Conservation (phyloP, 2,888 invertebrate species). For the Chorisops tibialis region DNA sequence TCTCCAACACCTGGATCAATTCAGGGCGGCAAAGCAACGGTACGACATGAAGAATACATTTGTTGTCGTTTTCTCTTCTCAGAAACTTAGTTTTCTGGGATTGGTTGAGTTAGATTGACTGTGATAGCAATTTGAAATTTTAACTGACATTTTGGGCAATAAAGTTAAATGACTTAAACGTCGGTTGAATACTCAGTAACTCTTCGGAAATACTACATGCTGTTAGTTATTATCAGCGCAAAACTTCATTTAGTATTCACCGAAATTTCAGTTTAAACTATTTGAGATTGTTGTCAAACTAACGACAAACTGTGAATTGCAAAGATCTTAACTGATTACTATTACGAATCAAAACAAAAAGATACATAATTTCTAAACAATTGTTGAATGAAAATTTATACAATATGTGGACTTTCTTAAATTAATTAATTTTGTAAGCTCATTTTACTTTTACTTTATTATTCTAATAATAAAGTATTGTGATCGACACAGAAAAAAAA, state of each 20-base stretch:
- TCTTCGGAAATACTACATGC: neutral
- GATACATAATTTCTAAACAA: too few species aligned
- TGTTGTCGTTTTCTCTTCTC: neutral
- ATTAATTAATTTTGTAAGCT: too few species aligned
- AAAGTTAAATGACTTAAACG: slow-evolving; percentile 15
- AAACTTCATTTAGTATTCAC: neutral
- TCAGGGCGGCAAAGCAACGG: neutral
- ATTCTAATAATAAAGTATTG: too few species aligned
- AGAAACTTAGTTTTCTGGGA: neutral
- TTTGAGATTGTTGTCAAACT: slow-evolving; percentile 3
- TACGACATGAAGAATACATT: too few species aligned
- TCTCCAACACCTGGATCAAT: neutral
- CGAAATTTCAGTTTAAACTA: neutral
- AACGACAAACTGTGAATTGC: too few species aligned
- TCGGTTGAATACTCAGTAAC: neutral
- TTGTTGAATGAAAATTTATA: too few species aligned
- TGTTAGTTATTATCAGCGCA: neutral
- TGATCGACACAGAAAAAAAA: too few species aligned
- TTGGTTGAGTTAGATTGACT: neutral
- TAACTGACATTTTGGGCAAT: neutral
- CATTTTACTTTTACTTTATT: too few species aligned
- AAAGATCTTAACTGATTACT: too few species aligned
- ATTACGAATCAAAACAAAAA: too few species aligned
- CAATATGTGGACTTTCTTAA: too few species aligned
- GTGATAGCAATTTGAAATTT: slow-evolving; percentile 14